Conservation (phyloP, 53 echinoderm and acorn worm species). For the Crossaster papposus region DNA sequence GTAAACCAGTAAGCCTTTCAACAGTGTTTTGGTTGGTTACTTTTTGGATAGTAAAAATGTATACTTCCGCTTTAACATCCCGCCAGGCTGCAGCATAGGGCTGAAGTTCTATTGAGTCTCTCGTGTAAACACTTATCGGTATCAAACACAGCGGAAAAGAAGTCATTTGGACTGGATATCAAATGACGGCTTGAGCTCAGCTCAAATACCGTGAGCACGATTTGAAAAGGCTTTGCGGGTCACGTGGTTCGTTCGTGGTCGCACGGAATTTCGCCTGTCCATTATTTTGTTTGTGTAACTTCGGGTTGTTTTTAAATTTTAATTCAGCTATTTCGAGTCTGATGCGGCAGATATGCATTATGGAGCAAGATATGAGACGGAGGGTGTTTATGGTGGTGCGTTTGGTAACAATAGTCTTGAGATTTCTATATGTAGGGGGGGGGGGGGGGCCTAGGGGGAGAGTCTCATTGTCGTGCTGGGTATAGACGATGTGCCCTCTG, state of each 20-base stretch:
- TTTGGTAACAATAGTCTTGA: no score
- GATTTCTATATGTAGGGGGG: no score
- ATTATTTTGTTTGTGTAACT: background rate
- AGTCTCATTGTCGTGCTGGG: no score
- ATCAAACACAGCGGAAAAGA: background rate
- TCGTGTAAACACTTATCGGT: background rate
- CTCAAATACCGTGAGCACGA: slow-evolving; percentile 13
- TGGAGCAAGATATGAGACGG: no score
- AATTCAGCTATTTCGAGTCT: background rate
- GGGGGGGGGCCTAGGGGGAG: no score
- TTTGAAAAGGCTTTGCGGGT: slow-evolving; percentile 31
- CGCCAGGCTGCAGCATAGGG: no score
- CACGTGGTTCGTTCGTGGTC: slow-evolving; percentile 3
- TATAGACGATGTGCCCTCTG: no score
- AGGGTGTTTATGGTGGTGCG: no score
- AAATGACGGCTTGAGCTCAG: background rate
- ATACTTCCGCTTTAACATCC: no score
- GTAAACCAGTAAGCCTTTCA: no score
- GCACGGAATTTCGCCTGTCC: background rate
- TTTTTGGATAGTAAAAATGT: no score
- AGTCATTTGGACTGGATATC: slow-evolving; percentile 6
- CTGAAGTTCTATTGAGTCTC: background rate
- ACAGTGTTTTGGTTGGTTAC: no score
- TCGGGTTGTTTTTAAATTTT: background rate
- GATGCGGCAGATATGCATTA: background rate